phyloP scores from a whole-genome alignment of 2,113 vertebrate genomes.

The Gorsachius goisagi region DNA sequence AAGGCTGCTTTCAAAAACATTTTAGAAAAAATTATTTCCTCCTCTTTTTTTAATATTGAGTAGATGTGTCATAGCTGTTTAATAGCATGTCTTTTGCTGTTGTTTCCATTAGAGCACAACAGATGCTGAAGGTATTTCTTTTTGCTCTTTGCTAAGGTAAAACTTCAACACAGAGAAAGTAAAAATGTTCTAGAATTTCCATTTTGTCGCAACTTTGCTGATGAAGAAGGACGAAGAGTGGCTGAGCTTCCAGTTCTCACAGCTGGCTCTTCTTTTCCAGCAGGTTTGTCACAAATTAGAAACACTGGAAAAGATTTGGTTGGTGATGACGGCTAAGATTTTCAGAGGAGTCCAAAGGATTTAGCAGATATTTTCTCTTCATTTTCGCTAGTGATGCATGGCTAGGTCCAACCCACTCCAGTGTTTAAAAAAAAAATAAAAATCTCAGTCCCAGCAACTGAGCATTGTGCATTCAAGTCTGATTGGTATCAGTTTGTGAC shows the following conservation, averaged over 20 bases:
- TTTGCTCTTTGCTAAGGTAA: constrained; percentile 44
- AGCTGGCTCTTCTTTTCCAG: constrained; percentile 4
- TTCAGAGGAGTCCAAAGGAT: neutral
- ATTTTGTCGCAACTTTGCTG: constrained; percentile 25
- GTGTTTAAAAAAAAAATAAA: neutral
- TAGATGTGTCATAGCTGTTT: neutral
- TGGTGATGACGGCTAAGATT: neutral
- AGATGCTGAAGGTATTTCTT: neutral
- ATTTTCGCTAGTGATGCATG: neutral
- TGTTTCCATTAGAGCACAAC: neutral
- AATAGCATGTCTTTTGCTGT: neutral
- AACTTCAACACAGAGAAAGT: constrained; percentile 44
- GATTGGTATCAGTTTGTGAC: neutral
- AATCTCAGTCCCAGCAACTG: neutral
- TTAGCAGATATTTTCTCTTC: neutral
- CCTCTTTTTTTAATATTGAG: neutral
- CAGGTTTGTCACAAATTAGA: constrained; percentile 27
- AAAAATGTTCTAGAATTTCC: constrained; percentile 48
- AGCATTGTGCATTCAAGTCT: neutral
- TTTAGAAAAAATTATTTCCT: neutral
- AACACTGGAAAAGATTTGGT: neutral
- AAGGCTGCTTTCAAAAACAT: neutral
- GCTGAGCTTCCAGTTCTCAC: constrained; percentile 48
- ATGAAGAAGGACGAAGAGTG: neutral
- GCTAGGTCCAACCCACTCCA: neutral